Percentiles rank a stretch among this genome's conserved stretches.
These are phyloP conservation scores for Lepidochrysops patricia DNA, from an alignment of 2,888 invertebrate species.

Conservation along the genomic window DNA sequence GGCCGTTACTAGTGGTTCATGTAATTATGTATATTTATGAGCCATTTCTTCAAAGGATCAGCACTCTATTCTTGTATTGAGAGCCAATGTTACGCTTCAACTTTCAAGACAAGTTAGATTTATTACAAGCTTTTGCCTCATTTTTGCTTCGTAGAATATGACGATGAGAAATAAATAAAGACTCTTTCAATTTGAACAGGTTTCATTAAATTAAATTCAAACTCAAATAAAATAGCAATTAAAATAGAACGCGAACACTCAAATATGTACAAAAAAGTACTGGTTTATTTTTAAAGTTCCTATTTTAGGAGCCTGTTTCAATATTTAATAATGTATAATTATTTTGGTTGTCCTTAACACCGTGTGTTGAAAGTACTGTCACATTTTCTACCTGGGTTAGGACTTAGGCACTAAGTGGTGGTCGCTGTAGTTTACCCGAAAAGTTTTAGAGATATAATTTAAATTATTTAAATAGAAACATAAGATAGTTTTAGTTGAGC, in stretches of 20 bases:
- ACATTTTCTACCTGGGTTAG: background rate
- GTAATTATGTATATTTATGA: slow-evolving; percentile 1
- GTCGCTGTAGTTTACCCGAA: background rate
- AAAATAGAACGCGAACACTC: background rate
- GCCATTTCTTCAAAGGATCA: background rate
- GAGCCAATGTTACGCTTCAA: too few species aligned
- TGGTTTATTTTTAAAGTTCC: background rate
- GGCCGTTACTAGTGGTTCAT: slow-evolving; percentile 9
- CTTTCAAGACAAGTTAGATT: slow-evolving; percentile 4
- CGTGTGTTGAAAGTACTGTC: background rate
- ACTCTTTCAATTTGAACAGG: too few species aligned
- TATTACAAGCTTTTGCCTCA: background rate
- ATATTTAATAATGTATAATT: background rate
- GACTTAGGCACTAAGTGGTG: background rate
- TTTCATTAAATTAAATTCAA: background rate
- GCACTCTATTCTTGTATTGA: background rate
- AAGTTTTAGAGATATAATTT: background rate
- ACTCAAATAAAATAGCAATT: background rate
- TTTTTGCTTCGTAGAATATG: too few species aligned
- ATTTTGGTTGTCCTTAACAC: background rate
- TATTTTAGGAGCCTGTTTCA: background rate
- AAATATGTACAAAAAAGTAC: background rate
- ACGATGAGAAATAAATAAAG: background rate
- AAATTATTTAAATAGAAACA: background rate
- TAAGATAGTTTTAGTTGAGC: too few species aligned